phyloP scores from a whole-genome alignment of 2,888 invertebrate genomes.

The Oscheius onirici region DNA sequence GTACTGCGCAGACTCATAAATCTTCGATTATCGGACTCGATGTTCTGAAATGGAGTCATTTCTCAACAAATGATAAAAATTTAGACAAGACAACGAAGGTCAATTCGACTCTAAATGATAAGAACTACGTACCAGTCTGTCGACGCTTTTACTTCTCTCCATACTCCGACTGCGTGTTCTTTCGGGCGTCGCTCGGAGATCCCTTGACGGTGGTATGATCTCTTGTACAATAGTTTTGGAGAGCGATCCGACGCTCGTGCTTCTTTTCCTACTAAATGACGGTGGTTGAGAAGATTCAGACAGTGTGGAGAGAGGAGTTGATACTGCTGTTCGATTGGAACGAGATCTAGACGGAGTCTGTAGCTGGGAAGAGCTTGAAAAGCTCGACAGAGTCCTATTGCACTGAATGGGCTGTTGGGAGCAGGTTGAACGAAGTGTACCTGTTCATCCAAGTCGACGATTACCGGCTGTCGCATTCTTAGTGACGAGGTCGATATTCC shows the following conservation, averaged over 20 bases:
- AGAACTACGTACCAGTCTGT: neutral
- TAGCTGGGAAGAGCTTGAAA: neutral
- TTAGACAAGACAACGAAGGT: neutral
- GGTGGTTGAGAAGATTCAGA: neutral
- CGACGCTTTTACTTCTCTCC: neutral
- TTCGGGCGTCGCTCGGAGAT: slow-evolving; percentile 1
- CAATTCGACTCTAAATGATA: neutral
- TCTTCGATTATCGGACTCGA: neutral
- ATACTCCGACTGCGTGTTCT: neutral
- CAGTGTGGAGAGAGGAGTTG: too few relatives aligned
- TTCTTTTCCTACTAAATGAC: neutral
- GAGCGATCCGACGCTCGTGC: neutral
- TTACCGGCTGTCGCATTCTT: neutral
- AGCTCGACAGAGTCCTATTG: neutral
- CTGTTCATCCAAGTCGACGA: neutral
- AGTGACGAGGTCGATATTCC: slow-evolving; percentile 5
- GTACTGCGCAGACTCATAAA: neutral
- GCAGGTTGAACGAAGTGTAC: neutral
- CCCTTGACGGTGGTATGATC: neutral
- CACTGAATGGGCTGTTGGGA: neutral
- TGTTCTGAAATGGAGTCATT: neutral
- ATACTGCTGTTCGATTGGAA: too few relatives aligned
- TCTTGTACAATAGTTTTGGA: neutral
- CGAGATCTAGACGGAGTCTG: neutral
- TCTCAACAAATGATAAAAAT: neutral